Percentiles rank a stretch among this genome's conserved stretches.
phyloP scores from a whole-genome alignment of 2,888 invertebrate genomes.

The Tupiocoris notatus region DNA sequence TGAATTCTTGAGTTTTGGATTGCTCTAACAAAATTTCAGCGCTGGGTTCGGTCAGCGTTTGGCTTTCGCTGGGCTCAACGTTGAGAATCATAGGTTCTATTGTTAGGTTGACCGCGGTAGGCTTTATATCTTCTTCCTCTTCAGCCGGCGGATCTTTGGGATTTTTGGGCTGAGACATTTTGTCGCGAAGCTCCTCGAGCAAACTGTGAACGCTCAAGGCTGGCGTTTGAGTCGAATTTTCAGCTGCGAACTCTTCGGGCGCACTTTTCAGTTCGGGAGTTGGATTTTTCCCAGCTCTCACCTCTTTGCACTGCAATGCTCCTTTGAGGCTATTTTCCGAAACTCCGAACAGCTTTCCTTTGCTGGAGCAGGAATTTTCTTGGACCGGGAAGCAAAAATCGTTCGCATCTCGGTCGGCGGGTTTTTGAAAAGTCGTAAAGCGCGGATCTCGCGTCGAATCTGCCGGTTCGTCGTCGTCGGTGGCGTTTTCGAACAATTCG shows the following conservation, averaged over 20 bases:
- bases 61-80: no score
- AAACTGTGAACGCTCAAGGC: neutral
- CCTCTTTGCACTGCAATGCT: neutral
- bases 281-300: neutral
- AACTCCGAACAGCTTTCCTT: neutral
- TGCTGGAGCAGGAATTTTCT: neutral
- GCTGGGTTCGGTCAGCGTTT: no score
- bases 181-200: neutral
- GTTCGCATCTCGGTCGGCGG: neutral
- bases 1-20: no score
- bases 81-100: no score
- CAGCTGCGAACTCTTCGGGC: no score
- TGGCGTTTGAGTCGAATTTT: neutral
- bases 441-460: neutral
- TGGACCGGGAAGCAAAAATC: neutral
- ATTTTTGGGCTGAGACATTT: no score
- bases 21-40: neutral
- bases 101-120: no score
- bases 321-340: slow-evolving; percentile 1
- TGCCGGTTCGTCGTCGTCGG: neutral
- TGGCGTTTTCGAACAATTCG: slow-evolving; percentile 16
- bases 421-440: neutral
- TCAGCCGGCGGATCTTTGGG: no score
- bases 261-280: no score
- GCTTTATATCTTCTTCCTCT: no score